Conservation (phyloP, 2,888 invertebrate genomes). For the Palloptera scutellata region DNA sequence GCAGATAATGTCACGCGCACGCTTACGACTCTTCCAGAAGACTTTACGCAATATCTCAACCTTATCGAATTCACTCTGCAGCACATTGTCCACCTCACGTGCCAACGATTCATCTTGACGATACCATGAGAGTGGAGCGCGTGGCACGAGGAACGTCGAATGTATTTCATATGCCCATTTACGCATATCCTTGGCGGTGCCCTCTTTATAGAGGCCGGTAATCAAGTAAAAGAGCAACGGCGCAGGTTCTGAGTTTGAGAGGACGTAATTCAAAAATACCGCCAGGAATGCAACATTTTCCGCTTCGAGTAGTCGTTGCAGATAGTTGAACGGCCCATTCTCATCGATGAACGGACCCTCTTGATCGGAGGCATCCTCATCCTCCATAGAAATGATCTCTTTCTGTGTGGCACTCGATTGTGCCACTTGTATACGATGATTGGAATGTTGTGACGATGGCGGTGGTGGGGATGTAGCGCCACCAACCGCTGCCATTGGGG, state of each 20-base stretch:
- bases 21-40: constrained; percentile 87
- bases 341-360: constrained; percentile 81
- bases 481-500: constrained; percentile 40
- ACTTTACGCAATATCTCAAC: constrained; percentile 88
- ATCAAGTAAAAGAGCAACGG: constrained; percentile 78
- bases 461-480: background rate
- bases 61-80: constrained; percentile 85
- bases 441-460: constrained; percentile 45
- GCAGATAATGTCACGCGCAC: constrained; percentile 64
- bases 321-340: constrained; percentile 88
- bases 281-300: constrained; percentile 84
- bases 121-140: constrained; percentile 68
- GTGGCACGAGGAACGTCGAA: constrained; percentile 92
- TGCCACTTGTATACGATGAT: constrained; percentile 58
- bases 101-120: constrained; percentile 78
- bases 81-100: constrained; percentile 87
- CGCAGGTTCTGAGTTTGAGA: constrained; percentile 84
- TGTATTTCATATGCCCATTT: constrained; percentile 99
- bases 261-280: constrained; percentile 91
- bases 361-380: constrained; percentile 90
- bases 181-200: constrained; percentile 87
- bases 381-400: constrained; percentile 94
- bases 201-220: constrained; percentile 88
- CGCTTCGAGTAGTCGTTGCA: constrained; percentile 82
- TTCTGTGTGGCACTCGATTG: constrained; percentile 68